Conservation (phyloP, 2,888 invertebrate genomes). For the Callimorpha dominula region DNA sequence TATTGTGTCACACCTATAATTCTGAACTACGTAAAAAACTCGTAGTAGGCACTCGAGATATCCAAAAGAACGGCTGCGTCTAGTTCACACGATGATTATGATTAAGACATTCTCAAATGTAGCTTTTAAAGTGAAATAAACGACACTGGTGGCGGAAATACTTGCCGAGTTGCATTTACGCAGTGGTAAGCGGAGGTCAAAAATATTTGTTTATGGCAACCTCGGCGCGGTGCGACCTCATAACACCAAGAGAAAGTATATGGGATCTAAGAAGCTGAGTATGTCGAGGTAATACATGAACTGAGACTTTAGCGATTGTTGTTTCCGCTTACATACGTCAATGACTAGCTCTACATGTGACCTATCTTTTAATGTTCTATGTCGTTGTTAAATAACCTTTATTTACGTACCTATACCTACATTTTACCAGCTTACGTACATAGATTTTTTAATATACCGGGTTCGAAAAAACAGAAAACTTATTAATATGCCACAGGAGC, state of each 20-base stretch:
- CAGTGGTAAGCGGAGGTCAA: conserved; percentile 50
- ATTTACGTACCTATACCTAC: too few relatives aligned
- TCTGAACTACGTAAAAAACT: not conserved
- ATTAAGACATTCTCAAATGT: not conserved
- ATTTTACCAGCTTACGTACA: too few relatives aligned
- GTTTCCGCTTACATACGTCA: too few relatives aligned
- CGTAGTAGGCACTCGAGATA: not conserved
- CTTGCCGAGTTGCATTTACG: conserved; percentile 44
- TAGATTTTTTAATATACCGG: too few relatives aligned
- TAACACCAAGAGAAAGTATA: conserved; percentile 44
- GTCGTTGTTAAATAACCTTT: too few relatives aligned
- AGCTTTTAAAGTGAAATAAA: conserved; percentile 27
- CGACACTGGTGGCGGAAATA: conserved; percentile 37
- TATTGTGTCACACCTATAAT: not conserved
- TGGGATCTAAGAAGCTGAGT: conserved; percentile 4
- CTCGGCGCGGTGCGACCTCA: conserved; percentile 42
- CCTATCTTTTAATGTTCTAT: too few relatives aligned
- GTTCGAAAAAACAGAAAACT: too few relatives aligned
- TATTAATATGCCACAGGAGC: too few relatives aligned
- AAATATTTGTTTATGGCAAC: conserved; percentile 54
- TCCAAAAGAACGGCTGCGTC: not conserved
- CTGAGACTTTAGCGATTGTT: not conserved
- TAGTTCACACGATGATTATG: too few relatives aligned
- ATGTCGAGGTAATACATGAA: conserved; percentile 4
- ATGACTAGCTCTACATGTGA: too few relatives aligned